Base-by-base conservation (phyloP, 2,888 invertebrate species). In the Drosophila buzzatii region DNA sequence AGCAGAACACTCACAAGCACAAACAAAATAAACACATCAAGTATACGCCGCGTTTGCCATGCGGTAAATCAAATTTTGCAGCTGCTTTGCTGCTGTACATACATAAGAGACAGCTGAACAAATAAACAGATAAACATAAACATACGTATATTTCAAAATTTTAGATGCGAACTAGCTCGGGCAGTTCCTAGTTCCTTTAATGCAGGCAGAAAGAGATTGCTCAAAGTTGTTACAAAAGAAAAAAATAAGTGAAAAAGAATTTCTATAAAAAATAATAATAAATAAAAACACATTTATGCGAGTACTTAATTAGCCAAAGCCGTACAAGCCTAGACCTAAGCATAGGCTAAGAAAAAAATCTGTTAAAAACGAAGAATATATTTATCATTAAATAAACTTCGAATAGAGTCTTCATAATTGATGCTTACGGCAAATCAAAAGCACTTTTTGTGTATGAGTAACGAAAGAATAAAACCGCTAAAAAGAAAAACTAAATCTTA, bases 21-120 rank as follows among this genome's bases (percentile, higher is more conserved):
- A 39, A 14, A 14, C 45, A 44, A 49, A 44, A 49, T 23, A 37
- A 39, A 67, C 59, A 82, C 83, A 90, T 85, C 53, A 82, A 66
- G 85, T 85, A 90, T 85, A 85, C 90, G 85, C 89, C 66, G 82
- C 73, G 31, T 78, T 14, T 39, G 47, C 63, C 66, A 37, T 41
- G 68, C 68, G 64, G 73, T 69, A 74, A 63, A 70, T 73, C 45
- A 67, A 76, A 68, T 72, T 39, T 37, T 58, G 71, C 45, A 67
- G 75, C 68, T 59, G 56, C 64, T 51, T 52, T 42, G 81, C 58
- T 56, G 49, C 59, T 80, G 76, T 76, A 76, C n/a, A 76, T 65
- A 72, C 6, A 14, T 3, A 49, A 10, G 4, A 2, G 33, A 23
- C 27, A 49, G n/a, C 16, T 5, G 20, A 0, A 44, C 18, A 10